These are phyloP conservation scores for Caenorhabditis inopinata DNA, from an alignment of 1,140 invertebrate species.

Conservation along the genomic window DNA sequence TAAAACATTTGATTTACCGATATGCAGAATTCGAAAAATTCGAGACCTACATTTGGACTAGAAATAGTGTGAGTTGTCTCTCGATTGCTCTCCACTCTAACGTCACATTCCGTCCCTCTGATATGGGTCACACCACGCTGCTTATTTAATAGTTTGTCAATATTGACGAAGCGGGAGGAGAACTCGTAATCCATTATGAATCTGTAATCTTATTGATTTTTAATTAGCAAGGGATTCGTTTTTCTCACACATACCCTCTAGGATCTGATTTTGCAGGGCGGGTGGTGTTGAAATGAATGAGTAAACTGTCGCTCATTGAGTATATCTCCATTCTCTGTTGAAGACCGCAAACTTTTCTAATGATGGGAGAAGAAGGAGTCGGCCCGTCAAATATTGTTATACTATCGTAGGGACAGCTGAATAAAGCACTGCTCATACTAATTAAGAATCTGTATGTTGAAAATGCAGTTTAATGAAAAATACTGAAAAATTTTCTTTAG, in stretches of 20 bases:
- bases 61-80: slow-evolving; percentile 61
- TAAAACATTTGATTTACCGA: slow-evolving; percentile 32
- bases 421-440: no score
- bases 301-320: slow-evolving; percentile 55
- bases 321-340: slow-evolving; percentile 74
- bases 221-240: no score
- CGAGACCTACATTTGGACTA: slow-evolving; percentile 54
- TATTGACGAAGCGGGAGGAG: slow-evolving; percentile 59
- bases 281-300: slow-evolving; percentile 65
- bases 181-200: slow-evolving; percentile 66
- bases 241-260: slow-evolving; percentile 56
- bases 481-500: no score
- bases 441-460: not conserved
- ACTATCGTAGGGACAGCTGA: slow-evolving; percentile 95
- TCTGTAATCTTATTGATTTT: no score
- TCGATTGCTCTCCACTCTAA: slow-evolving; percentile 60
- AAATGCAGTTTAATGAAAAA: not conserved
- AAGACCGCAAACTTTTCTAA: slow-evolving; percentile 90
- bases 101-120: slow-evolving; percentile 63
- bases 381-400: slow-evolving; percentile 92
- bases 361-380: slow-evolving; percentile 80
- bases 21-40: not conserved
- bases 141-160: slow-evolving; percentile 52
- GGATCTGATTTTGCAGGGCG: slow-evolving; percentile 61
- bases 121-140: slow-evolving; percentile 60